These are phyloP conservation scores for Siphamia tubifer DNA, from an alignment of 2,113 vertebrate genomes.

Conservation along the genomic window DNA sequence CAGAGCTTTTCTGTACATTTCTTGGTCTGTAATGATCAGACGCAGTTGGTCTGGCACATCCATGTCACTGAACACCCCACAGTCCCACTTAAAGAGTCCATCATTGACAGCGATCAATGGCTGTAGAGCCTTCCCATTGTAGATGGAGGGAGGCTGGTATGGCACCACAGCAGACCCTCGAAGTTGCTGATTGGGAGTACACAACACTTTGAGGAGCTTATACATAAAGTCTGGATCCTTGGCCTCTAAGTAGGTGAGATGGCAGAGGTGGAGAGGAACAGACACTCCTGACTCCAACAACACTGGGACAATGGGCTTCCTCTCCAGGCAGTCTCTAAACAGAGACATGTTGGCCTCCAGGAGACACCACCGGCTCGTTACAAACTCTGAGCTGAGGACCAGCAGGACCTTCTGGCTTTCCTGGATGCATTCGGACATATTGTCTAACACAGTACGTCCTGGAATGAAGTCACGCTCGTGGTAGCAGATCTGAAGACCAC, in stretches of 20 bases:
- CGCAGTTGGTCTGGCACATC: conserved; percentile 61
- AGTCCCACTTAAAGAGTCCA: conserved; percentile 42
- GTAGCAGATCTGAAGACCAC: conserved; percentile 55
- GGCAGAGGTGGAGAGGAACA: conserved; percentile 68
- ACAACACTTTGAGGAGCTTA: conserved; percentile 59
- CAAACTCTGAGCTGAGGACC: conserved; percentile 71
- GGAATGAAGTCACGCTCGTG: conserved; percentile 70
- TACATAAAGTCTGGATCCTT: conserved; percentile 38
- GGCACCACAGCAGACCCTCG: conserved; percentile 44
- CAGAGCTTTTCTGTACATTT: conserved; percentile 54
- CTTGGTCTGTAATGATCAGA: conserved; percentile 51
- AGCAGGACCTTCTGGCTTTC: conserved; percentile 74
- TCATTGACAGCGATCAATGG: conserved; percentile 53
- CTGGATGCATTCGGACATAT: conserved; percentile 72
- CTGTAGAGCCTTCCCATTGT: conserved; percentile 68
- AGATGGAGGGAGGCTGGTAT: conserved; percentile 51
- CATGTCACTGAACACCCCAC: conserved; percentile 62
- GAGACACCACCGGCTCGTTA: conserved; percentile 73
- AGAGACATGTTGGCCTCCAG: conserved; percentile 73
- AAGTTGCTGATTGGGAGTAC: conserved; percentile 42
- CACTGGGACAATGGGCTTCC: conserved; percentile 65
- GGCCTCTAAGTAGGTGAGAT: conserved; percentile 73
- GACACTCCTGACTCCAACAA: conserved; percentile 59
- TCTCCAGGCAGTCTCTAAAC: conserved; percentile 65
- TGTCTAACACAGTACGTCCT: conserved; percentile 68